Conservation (phyloP, 2,113 vertebrate genomes). For the Macroglossus sobrinus region DNA sequence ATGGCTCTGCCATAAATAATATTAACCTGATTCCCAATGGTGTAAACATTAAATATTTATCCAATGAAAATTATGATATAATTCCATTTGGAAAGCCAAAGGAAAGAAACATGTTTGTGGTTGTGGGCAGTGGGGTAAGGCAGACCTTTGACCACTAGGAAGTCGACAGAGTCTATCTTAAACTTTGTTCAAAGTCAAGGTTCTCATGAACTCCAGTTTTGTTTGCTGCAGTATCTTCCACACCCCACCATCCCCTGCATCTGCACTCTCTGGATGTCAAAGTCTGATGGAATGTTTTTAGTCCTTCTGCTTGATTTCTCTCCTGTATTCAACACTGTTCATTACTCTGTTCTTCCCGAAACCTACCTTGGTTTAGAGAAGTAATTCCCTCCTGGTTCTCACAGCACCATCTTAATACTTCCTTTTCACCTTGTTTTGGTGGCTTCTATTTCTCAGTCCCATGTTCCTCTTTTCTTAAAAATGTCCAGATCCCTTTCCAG, state of each 20-base stretch:
- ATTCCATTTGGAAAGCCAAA: neutral
- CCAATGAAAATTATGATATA: neutral
- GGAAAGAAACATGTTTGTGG: neutral
- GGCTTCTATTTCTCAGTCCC: neutral
- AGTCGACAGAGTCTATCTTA: neutral
- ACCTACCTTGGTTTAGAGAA: neutral
- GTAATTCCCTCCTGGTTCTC: neutral
- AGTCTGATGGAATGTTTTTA: neutral
- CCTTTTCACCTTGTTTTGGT: neutral
- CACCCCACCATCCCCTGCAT: neutral
- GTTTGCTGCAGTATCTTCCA: neutral
- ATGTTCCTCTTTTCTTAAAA: neutral
- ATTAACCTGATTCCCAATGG: neutral
- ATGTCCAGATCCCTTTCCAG: neutral
- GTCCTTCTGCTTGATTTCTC: neutral
- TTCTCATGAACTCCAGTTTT: neutral
- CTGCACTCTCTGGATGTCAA: neutral
- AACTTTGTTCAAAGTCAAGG: neutral
- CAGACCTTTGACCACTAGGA: neutral
- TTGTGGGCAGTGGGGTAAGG: neutral
- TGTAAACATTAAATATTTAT: neutral
- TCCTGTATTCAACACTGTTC: neutral
- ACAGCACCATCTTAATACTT: neutral
- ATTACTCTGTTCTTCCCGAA: neutral
- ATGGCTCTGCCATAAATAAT: neutral